Evolutionary conservation across 2,888 invertebrate genomes (phyloP), one percentile per base, ranked within the genome.

Genomic region (Morpho deidamia): DNA sequence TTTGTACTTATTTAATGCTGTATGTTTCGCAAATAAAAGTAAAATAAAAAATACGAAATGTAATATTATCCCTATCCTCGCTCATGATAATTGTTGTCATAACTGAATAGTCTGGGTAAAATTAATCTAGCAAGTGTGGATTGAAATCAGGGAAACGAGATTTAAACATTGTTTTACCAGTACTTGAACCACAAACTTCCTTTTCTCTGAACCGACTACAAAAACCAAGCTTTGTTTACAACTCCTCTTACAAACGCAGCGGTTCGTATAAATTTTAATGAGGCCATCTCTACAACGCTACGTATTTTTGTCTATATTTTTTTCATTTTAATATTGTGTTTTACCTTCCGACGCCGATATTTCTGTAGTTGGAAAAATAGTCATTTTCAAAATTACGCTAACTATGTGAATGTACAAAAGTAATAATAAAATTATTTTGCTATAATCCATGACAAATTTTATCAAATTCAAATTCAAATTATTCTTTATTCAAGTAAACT

Each of bases 261-360:
- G 76, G 72, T 55, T 74, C 71, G 75, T 73, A 70, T 70, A 76
- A 77, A 82, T 81, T 85, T 85, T 84, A 85, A 84, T 81, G 85
- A 85, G 79, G 73, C 69, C 67, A 61, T 70, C 68, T 66, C 67
- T 42, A 68, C 64, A 70, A 59, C 48, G 55, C 66, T 57, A 59
- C 39, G 46, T 61, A 58, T 61, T 66, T 66, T 67, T 61, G 63
- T 63, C 51, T 61, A 54, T 61, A 63, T 67, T 64, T 68, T 64
- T 64, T 59, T 57, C 54, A 59, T 57, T 55, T 54, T 56, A 59
- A 56, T 42, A 56, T 52, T 56, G 51, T 51, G 45, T 51, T 55
- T 37, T 40, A 43, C 50, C 43, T 50, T 45, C 23, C 23, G 3
- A 23, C 5, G 3, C 5, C 1, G n/a, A 23, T 23, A 5, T 23